These are phyloP conservation scores for Drosophila ustulata DNA, from an alignment of 2,888 invertebrate genomes.

Conservation along the genomic window DNA sequence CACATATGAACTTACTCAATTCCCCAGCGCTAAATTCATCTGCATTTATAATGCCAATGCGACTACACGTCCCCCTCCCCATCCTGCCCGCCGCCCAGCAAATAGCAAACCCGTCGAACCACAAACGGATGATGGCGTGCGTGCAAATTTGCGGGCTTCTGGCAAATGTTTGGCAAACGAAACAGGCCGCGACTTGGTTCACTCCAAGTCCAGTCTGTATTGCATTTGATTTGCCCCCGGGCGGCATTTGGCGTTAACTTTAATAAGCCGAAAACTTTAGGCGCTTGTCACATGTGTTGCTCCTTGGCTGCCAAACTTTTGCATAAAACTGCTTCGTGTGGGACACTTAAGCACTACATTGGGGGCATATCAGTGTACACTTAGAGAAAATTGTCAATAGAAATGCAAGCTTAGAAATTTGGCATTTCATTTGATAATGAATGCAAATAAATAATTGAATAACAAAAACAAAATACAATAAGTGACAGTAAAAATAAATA, in stretches of 20 bases:
- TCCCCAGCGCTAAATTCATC: slow-evolving; percentile 53
- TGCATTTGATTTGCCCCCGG: slow-evolving; percentile 60
- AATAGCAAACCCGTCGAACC: neutral
- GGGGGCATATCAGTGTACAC: slow-evolving; percentile 30
- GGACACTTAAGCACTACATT: slow-evolving; percentile 9
- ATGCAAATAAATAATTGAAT: no score
- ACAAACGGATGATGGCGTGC: slow-evolving; percentile 48
- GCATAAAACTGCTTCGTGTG: slow-evolving; percentile 21
- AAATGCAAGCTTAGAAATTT: no score
- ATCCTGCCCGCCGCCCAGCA: slow-evolving; percentile 10
- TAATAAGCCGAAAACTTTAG: slow-evolving; percentile 61
- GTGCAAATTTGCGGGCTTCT: slow-evolving; percentile 69
- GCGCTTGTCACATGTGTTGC: slow-evolving; percentile 55
- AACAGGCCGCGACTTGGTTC: slow-evolving; percentile 14
- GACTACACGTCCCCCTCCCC: neutral
- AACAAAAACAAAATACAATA: no score
- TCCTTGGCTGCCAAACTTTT: slow-evolving; percentile 27
- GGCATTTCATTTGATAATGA: no score
- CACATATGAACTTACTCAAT: slow-evolving; percentile 31
- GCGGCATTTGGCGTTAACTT: slow-evolving; percentile 50
- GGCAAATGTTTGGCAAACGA: slow-evolving; percentile 30
- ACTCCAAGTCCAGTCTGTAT: slow-evolving; percentile 9
- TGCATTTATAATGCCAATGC: slow-evolving; percentile 51
- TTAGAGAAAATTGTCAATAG: neutral
- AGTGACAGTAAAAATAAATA: no score